Evolutionary conservation across 1,140 invertebrate species (phyloP), one percentile per base, ranked within the genome.

Genomic region (Anastatus disparis): DNA sequence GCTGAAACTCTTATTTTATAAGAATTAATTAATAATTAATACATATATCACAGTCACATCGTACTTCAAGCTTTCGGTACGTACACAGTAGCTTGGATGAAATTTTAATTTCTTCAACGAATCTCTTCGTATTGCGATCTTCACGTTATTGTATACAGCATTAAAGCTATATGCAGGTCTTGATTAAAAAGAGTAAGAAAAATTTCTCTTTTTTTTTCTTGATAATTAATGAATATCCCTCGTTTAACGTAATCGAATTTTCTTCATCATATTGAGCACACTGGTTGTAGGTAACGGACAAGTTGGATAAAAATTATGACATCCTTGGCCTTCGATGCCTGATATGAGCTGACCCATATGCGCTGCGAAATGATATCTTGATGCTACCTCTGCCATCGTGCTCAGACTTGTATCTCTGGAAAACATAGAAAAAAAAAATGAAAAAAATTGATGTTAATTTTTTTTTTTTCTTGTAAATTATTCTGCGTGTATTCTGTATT

Each of bases 301-400:
- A 22, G 87, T 88, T 2, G 91, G 90, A 76, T 91, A 92, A 82
- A 92, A 91, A 77, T 91, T 90, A 77, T 92, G 89, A 75, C 91
- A 92, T 52, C 91, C 91, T 74, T 90, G 89, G 74, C 90, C 90
- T 76, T 92, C 91, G 10, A 92, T 82, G 12, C 90, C 91, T 35
- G 90, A 86, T 44, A 94, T 90, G 50, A 94, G 82, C 83, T 93
- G 92, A 62, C 93, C 93, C 92, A 94, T 94, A 79, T 94, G 93
- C 7, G 92, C 92, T 0, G 92, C 92, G 80, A 93, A 94, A 80
- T 93, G 92, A 82, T 93, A 93, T 76, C 90, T 91, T 24, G 92
- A 93, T 0, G 91, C 88, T 26, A 91, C 85, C 83, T 89, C 88
- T 10, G 88, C 89, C 73, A 89, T 88, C 3, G 86, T 88, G 44